Base-by-base conservation (phyloP, 2,888 invertebrate genomes). In the Galerucella calmariensis region DNA sequence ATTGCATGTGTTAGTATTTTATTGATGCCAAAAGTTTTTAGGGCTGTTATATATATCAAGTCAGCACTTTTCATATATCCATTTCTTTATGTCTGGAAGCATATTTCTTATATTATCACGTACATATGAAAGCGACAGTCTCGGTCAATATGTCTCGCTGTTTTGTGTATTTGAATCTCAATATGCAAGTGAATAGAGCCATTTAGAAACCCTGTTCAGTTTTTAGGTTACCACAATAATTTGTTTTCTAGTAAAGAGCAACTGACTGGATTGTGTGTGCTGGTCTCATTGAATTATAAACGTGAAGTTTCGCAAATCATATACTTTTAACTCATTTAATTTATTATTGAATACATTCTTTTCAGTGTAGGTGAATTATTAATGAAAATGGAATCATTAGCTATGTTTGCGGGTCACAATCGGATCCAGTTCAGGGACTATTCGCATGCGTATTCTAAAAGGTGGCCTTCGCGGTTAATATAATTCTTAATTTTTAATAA, bases 1-100 rank as follows among this genome's bases (percentile, higher is more conserved):
- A 79, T 79, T 75, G 77, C 78, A 72, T 66, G 72, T 71, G 78
- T 77, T 79, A 78, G 77, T 76, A 77, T 77, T 74, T 79, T 80
- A 79, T 80, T 77, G 80, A 79, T 79, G 79, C 74, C 79, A 73
- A 80, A 56, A 80, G 79, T 65, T 41, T 65, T 65, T 65, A 20
- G 63, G 63, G 46, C 41, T 41, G 46, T 65, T 79, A 76, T 80
- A 74, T 70, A 70, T 74, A 74, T 74, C 73, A 65, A 73, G 69
- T 74, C 73, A 74, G 73, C 73, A 66, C 69, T 74, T 74, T 74
- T 69, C 46, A 69, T 66, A 44, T 69, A 46, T 62, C 69, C 41
- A 65, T 56, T 69, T 73, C 73, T 73, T 73, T 73, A 73, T 73
- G 69, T 46, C 46, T 68, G 51, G 73, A 24, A 69, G 35, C 73